phyloP scores from a whole-genome alignment of 2,113 vertebrate genomes.

The Rynchops niger region DNA sequence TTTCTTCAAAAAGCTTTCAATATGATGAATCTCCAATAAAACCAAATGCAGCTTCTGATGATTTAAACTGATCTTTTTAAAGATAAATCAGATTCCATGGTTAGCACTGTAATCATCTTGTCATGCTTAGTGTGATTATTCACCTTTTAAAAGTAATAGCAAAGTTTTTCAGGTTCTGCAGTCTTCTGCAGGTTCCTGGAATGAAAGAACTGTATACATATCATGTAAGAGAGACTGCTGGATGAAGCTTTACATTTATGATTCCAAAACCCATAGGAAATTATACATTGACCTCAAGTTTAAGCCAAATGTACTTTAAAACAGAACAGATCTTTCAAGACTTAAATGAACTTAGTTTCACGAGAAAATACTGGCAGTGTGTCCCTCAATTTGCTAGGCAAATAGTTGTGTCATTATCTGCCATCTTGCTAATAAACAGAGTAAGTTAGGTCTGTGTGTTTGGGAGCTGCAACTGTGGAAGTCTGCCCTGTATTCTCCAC shows the following conservation, averaged over 20 bases:
- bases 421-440: neutral
- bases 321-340: neutral
- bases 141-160: constrained; percentile 57
- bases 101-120: constrained; percentile 61
- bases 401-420: neutral
- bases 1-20: constrained; percentile 67
- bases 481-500: neutral
- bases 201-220: neutral
- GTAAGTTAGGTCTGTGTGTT: neutral
- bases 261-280: neutral
- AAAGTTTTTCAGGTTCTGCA: constrained; percentile 51
- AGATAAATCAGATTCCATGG: constrained; percentile 53
- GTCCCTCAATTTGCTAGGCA: neutral
- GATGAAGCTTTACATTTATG: neutral
- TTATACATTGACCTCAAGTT: neutral
- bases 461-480: neutral
- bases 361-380: neutral
- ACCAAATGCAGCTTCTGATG: constrained; percentile 50
- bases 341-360: neutral
- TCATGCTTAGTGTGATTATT: constrained; percentile 64
- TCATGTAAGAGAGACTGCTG: neutral
- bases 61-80: constrained; percentile 63
- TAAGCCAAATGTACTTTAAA: constrained; percentile 5
- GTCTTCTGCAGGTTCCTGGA: constrained; percentile 21
- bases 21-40: constrained; percentile 65